Evolutionary conservation across 2,888 invertebrate species (phyloP).

Genomic region (Acleris emargana): DNA sequence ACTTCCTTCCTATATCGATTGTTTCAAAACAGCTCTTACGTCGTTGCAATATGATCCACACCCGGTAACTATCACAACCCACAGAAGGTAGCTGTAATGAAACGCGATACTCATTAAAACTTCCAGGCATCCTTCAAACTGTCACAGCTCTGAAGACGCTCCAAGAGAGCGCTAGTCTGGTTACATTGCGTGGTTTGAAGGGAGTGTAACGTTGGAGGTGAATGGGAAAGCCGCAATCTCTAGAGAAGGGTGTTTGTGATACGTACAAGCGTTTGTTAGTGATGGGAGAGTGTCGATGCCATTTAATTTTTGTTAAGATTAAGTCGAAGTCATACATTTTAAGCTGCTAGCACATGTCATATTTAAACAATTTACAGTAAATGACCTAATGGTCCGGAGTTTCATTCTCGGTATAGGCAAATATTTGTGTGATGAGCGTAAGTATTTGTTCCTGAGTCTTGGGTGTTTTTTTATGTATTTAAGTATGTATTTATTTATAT

Average conservation of each 20-base stretch:
- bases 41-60: not conserved
- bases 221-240: slow-evolving; percentile 7
- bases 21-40: slow-evolving; percentile 13
- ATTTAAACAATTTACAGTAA: too few relatives aligned
- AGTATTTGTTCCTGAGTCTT: too few relatives aligned
- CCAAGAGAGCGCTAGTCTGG: slow-evolving; percentile 38
- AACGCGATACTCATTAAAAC: slow-evolving; percentile 56
- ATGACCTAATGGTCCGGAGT: too few relatives aligned
- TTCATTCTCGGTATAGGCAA: too few relatives aligned
- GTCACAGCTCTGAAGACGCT: slow-evolving; percentile 28
- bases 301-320: too few relatives aligned
- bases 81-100: slow-evolving; percentile 41
- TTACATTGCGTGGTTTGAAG: slow-evolving; percentile 42
- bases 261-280: not conserved
- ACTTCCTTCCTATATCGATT: slow-evolving; percentile 1
- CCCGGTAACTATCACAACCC: slow-evolving; percentile 30
- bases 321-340: too few relatives aligned
- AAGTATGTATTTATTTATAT: too few relatives aligned
- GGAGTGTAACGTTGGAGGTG: not conserved
- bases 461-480: too few relatives aligned
- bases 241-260: not conserved
- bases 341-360: too few relatives aligned
- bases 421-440: too few relatives aligned
- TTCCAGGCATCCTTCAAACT: slow-evolving; percentile 43
- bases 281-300: not conserved